Evolutionary conservation across 1,140 invertebrate species (phyloP).

Genomic region (Nasonia longicornis): DNA sequence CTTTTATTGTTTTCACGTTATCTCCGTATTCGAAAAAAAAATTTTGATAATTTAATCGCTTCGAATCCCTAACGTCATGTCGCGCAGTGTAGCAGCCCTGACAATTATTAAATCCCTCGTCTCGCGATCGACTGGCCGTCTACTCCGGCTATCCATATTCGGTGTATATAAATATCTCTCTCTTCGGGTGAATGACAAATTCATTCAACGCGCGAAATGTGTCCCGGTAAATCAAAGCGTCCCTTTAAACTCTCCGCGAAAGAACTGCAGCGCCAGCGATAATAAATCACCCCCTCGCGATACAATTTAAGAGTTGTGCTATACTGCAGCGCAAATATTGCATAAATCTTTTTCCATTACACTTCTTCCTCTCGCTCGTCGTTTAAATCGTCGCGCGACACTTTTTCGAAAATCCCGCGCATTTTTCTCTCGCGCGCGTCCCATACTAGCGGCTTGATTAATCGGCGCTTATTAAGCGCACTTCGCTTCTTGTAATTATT

Average conservation of each 20-base stretch:
- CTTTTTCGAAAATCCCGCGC: conserved; percentile 9
- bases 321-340: conserved; percentile 23
- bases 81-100: background rate
- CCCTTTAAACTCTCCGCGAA: background rate
- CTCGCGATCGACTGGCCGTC: background rate
- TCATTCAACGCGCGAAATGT: background rate
- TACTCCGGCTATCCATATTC: background rate
- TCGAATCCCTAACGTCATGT: background rate
- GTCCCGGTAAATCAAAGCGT: conserved; percentile 34
- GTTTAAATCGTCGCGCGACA: background rate
- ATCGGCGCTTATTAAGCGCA: conserved; percentile 24
- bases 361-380: background rate
- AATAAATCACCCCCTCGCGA: conserved; percentile 23
- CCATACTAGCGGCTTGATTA: background rate
- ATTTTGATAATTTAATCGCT: background rate
- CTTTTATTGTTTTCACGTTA: background rate
- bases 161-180: background rate
- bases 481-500: conserved; percentile 36
- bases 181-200: background rate
- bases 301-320: conserved; percentile 27
- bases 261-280: conserved; percentile 9
- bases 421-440: background rate
- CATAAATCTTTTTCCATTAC: conserved; percentile 39
- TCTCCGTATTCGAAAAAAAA: background rate
- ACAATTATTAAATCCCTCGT: background rate